A percentile compares a stretch with the other conserved stretches of the same genome.
Evolutionary conservation across 2,113 vertebrate species (phyloP).

Genomic region (Laticauda colubrina): DNA sequence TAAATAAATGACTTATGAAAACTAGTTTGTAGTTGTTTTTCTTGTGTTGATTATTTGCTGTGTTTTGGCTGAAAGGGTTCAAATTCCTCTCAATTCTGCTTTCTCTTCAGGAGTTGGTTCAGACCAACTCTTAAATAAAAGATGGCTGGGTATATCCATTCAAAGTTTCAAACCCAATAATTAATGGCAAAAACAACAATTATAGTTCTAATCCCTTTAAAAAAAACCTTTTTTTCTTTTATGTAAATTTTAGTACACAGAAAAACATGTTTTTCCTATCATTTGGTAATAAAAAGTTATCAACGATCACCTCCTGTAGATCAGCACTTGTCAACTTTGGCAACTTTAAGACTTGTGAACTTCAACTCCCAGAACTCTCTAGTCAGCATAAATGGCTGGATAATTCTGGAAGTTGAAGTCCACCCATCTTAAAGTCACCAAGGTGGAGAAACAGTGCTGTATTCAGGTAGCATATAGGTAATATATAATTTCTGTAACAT

Average conservation of each 20-base stretch:
- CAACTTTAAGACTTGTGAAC: not conserved
- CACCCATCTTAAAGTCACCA: not conserved
- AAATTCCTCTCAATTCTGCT: constrained; percentile 12
- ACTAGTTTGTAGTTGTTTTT: constrained; percentile 38
- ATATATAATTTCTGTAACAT: no score
- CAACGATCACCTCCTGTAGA: not conserved
- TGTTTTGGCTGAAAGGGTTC: not conserved
- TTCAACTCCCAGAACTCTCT: not conserved
- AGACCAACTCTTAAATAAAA: not conserved
- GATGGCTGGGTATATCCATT: not conserved
- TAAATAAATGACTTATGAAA: constrained; percentile 63
- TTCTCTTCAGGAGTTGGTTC: not conserved
- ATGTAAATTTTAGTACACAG: not conserved
- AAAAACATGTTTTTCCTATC: not conserved
- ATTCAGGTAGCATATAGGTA: not conserved
- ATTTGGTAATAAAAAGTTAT: not conserved
- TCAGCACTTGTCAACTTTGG: not conserved
- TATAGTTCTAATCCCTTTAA: not conserved
- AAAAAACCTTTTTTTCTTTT: not conserved
- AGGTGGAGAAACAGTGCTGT: not conserved
- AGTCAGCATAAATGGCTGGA: not conserved
- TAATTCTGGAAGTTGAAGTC: not conserved
- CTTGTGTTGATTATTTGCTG: constrained; percentile 30
- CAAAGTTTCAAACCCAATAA: not conserved
- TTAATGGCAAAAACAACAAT: not conserved